Evolutionary conservation across 2,888 invertebrate genomes (phyloP), one percentile per base, ranked within the genome.

Genomic region (Aradus depressus): DNA sequence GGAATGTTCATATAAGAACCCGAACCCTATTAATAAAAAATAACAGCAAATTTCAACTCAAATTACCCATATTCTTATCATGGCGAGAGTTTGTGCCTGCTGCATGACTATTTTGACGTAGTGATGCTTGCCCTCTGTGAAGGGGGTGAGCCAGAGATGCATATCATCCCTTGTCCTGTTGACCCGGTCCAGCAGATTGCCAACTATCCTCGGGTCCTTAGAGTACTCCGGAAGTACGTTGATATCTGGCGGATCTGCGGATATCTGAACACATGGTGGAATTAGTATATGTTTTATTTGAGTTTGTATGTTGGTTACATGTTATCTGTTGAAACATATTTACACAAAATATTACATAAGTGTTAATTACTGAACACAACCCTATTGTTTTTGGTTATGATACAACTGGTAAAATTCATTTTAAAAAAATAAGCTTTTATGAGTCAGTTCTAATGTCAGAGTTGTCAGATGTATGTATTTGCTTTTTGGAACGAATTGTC

Each of bases 131-230:
- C 74, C 74, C 3, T 67, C 63, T 3, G 76, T 76, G 60, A 77
- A 80, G 3, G 81, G 79, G 19, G 80, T 74, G 18, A 81, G 70
- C 86, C 87, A 87, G 60, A 83, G 73, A 68, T 86, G 84, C 32
- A 77, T 73, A 66, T 86, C 86, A 64, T 87, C 85, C 50, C 80
- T 73, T 1, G 86, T 85, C 35, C 81, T 70, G 62, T 84, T 80
- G 4, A 79, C 74, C 0, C 83, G 82, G 62, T 85, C 83, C 19
- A 79, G 67, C 21, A 87, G 66, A 66, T 81, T 83, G 44, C 71
- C 70, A 1, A 78, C 72, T 12, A 78, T 72, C 52, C 77, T 66
- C 1, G 78, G 78, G 54, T 80, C 79, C 58, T 75, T 75, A 50
- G 72, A 72, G 39, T 79, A 78, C 62, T 82, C 82, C 1, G 78